Evolutionary conservation across 2,797 vertebrate species (phyloP).

Genomic region (Acipenser ruthenus): DNA sequence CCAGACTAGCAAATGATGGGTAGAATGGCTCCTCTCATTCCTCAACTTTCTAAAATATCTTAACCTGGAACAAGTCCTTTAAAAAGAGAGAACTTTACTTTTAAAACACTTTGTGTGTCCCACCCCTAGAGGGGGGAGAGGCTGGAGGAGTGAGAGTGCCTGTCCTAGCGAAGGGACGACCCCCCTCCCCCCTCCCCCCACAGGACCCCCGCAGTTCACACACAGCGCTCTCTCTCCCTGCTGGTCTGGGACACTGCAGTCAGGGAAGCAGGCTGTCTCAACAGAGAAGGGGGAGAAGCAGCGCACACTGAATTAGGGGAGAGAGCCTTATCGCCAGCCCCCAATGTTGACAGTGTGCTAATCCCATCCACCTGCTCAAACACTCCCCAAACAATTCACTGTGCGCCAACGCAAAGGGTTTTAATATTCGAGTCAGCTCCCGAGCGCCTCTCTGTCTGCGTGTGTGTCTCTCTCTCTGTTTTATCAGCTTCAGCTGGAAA

Average conservation of each 20-base stretch:
- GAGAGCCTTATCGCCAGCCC: conserved; percentile 82
- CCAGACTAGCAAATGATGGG: too few relatives aligned
- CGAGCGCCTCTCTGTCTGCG: conserved; percentile 37
- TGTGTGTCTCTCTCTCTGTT: conserved; percentile 35
- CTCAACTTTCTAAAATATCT: too few relatives aligned
- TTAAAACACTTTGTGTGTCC: background rate
- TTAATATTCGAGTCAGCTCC: conserved; percentile 31
- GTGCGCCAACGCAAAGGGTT: conserved; percentile 39
- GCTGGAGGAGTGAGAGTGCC: too few relatives aligned
- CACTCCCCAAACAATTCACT: conserved; percentile 49
- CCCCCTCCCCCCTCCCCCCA: background rate
- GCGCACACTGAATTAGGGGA: conserved; percentile 69
- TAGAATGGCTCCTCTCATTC: too few relatives aligned
- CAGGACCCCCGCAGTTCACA: background rate
- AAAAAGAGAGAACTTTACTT: conserved; percentile 9
- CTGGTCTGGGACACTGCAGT: conserved; percentile 36
- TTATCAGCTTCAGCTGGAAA: conserved; percentile 1
- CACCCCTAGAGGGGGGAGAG: too few relatives aligned
- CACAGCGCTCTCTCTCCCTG: background rate
- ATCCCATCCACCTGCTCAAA: conserved; percentile 99
- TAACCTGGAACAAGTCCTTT: too few relatives aligned
- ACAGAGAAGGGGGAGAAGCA: background rate
- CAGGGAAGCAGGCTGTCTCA: background rate
- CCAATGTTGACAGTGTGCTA: conserved; percentile 93
- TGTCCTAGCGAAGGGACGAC: background rate